phyloP scores from a whole-genome alignment of 2,797 vertebrate species.

The Prionace glauca region DNA sequence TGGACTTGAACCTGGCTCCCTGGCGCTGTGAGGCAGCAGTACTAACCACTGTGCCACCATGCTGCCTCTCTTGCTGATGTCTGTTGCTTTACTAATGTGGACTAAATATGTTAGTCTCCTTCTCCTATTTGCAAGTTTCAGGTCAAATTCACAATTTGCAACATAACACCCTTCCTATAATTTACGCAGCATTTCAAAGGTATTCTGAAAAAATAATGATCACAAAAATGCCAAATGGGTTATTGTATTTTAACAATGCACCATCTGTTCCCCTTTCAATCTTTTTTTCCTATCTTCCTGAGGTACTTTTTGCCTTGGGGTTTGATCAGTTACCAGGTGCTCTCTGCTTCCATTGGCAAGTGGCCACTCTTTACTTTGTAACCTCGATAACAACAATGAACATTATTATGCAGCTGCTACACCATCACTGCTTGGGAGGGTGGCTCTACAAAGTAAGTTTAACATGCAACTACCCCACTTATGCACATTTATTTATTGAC shows the following conservation, averaged over 20 bases:
- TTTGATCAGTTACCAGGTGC: not conserved
- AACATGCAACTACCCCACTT: not conserved
- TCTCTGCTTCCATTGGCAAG: not conserved
- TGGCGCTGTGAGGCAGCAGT: too few species aligned
- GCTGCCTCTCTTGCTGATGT: too few species aligned
- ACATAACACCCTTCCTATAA: not conserved
- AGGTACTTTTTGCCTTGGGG: not conserved
- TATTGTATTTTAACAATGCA: not conserved
- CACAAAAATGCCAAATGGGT: not conserved
- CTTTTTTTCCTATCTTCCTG: not conserved
- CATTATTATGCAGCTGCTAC: not conserved
- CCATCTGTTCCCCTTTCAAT: not conserved
- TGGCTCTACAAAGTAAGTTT: not conserved
- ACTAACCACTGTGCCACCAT: too few species aligned
- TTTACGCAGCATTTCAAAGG: not conserved
- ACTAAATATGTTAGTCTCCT: not conserved
- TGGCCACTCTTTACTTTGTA: not conserved
- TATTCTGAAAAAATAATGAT: not conserved
- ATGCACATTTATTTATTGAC: not conserved
- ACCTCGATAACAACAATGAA: not conserved
- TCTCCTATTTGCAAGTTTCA: not conserved
- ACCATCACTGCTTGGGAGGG: not conserved
- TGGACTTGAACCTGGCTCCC: too few species aligned
- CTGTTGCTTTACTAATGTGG: too few species aligned
- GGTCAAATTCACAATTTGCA: not conserved